Base-by-base conservation (phyloP, 2,113 vertebrate genomes). In the Pleuronectes platessa region DNA sequence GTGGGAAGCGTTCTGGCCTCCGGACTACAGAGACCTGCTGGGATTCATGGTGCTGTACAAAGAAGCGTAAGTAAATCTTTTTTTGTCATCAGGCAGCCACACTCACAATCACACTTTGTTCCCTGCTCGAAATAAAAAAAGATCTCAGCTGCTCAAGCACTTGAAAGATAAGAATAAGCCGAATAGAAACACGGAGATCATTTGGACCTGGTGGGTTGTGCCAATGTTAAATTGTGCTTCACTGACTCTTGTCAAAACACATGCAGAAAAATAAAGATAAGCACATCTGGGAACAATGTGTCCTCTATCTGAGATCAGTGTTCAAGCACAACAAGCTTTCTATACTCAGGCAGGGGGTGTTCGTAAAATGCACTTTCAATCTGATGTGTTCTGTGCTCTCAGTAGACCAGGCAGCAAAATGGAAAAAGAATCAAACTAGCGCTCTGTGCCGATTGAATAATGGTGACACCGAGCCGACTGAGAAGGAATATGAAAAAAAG, bases 41-140 rank as follows among this genome's bases (percentile, higher is more conserved):
- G 98, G 98, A 2, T 99, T 99, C 84, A 98, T 99, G 97, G 95
- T 99, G 0, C 97, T 99, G 78, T 99, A 98, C 86, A 99, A 98
- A 82, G 98, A 99, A 89, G 97, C 98, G 98, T 99, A 91, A 97
- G 98, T 90, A 35, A 0, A 49, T 68, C 1, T 20, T 72, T 31
- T 3, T 35, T 26, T 5, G 20, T 51, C 24, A 35, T 31, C 18
- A 56, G 23, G 5, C 71, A 58, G 12, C 18, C 60, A 61, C 61
- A 42, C 6, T 35, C 61, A 63, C 20, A 40, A 12, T 42, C n/a
- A 21, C 20, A n/a, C 20, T 21, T 23, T 12, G 35, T 59, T 42
- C 21, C 64, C 14, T 73, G 27, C 53, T 64, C 24, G 62, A 35
- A 67, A 7, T 7, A 31, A 31, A 74, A 37, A 18, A 61, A 60